Percentiles rank a stretch among this genome's conserved stretches.
These are phyloP conservation scores for mouse (Mus musculus) DNA, from an alignment of 2,113 vertebrate genomes.

Conservation along the genomic window GRCm39 chr7:123282501-123283000, in stretches of 20 bases:
- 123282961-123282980: conserved; percentile 18
- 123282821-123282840: not conserved
- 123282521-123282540: conserved; percentile 31
- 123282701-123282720: not conserved
- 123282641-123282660: not conserved
- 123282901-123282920: not conserved
- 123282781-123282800: not conserved
- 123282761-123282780: not conserved
- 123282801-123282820: not conserved
- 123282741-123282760: not conserved
- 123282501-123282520: not conserved
- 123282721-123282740: not conserved
- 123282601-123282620: not conserved
- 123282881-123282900: not conserved
- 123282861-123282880: not conserved
- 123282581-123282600: conserved; percentile 15
- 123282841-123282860: not conserved
- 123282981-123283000: conserved; percentile 25
- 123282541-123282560: not conserved
- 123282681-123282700: not conserved
- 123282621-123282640: not conserved
- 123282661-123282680: not conserved
- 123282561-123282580: not conserved
- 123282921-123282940: not conserved
- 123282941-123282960: conserved; percentile 15